These are phyloP conservation scores for Cavia aperea DNA, from an alignment of 2,113 vertebrate genomes.

Conservation along the genomic window DNA sequence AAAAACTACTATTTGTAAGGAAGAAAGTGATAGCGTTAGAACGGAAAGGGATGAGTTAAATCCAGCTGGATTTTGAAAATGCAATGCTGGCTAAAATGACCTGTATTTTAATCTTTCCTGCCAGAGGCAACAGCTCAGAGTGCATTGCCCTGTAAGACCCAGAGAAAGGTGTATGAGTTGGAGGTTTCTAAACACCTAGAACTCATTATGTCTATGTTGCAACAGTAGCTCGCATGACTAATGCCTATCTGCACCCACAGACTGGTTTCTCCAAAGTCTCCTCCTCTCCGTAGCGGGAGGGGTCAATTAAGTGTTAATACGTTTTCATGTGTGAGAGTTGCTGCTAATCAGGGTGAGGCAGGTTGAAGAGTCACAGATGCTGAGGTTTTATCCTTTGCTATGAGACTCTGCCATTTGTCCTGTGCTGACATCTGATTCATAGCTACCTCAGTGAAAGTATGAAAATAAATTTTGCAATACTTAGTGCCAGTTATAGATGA, in stretches of 20 bases:
- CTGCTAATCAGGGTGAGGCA: slow-evolving; percentile 51
- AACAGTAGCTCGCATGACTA: slow-evolving; percentile 46
- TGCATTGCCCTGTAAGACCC: not conserved
- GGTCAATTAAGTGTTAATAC: slow-evolving; percentile 35
- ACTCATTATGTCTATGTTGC: slow-evolving; percentile 15
- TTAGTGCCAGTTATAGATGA: slow-evolving; percentile 45
- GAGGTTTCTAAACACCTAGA: not conserved
- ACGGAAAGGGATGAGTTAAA: not conserved
- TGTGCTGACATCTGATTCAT: slow-evolving; percentile 23
- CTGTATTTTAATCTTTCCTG: not conserved
- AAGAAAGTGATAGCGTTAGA: not conserved
- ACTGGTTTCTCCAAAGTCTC: slow-evolving; percentile 54
- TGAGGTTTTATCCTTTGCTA: not conserved
- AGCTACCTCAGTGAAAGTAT: slow-evolving; percentile 36
- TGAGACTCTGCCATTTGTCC: slow-evolving; percentile 5
- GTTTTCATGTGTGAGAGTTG: slow-evolving; percentile 39
- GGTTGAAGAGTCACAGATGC: slow-evolving; percentile 12
- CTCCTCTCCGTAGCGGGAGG: not conserved
- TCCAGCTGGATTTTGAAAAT: not conserved
- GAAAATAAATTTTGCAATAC: slow-evolving; percentile 49
- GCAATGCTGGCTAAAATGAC: not conserved
- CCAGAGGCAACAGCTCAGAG: not conserved
- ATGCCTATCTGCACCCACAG: slow-evolving; percentile 26
- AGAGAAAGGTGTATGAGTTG: not conserved
- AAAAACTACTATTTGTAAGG: not conserved